Conservation (phyloP, 2,113 vertebrate genomes). For the Hippocampus barbouri region DNA sequence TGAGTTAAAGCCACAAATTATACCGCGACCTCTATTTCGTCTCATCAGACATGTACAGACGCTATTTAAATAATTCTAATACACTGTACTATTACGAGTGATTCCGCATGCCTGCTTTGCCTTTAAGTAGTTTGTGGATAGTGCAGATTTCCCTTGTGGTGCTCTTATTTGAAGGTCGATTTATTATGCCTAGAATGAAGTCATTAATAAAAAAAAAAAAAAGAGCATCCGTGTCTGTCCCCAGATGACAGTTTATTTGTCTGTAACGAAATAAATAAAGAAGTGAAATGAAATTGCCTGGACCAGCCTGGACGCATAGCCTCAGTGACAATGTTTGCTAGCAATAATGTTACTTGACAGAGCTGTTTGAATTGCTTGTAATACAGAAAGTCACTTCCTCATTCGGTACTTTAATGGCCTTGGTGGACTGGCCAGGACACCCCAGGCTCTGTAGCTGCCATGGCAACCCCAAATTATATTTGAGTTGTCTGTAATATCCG, state of each 20-base stretch:
- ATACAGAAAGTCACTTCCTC: background rate
- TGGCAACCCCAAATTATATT: background rate
- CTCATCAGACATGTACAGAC: too few species aligned
- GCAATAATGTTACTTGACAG: too few species aligned
- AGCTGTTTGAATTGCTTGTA: too few species aligned
- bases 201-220: background rate
- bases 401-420: too few species aligned
- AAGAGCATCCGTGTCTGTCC: background rate
- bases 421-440: background rate
- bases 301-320: background rate
- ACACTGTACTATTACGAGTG: too few species aligned
- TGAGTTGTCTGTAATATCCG: background rate
- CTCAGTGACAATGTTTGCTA: too few species aligned
- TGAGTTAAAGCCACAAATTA: too few species aligned
- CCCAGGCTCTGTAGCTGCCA: background rate
- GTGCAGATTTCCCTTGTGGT: background rate
- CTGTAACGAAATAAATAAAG: too few species aligned
- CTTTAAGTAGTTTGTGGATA: too few species aligned
- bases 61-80: too few species aligned
- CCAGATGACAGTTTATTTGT: background rate
- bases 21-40: too few species aligned
- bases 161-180: background rate
- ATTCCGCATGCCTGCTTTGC: too few species aligned
- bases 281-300: background rate
- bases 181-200: background rate